Evolutionary conservation across 2,888 invertebrate genomes (phyloP).

Genomic region (Fragum fragum): DNA sequence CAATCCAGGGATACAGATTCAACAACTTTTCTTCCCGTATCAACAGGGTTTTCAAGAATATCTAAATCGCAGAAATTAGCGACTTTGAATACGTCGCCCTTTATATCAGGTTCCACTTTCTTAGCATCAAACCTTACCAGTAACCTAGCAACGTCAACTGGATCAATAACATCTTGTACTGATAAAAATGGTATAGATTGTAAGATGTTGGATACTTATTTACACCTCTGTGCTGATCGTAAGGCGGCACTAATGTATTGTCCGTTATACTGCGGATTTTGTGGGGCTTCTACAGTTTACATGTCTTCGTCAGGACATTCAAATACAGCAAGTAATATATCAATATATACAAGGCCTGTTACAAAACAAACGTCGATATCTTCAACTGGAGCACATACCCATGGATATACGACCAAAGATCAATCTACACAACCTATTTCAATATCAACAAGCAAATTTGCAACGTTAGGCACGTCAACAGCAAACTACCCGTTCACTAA

Average conservation of each 20-base stretch:
- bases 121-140: not conserved
- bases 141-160: not conserved
- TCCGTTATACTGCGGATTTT: slow-evolving; percentile 34
- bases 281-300: slow-evolving; percentile 18
- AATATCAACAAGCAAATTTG: no score
- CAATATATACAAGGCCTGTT: not conserved
- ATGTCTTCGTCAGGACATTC: slow-evolving; percentile 13
- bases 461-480: no score
- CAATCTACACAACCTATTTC: no score
- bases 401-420: no score
- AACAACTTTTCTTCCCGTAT: not conserved
- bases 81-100: not conserved
- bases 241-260: slow-evolving; percentile 26
- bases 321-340: not conserved
- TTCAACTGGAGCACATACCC: no score
- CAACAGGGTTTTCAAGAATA: not conserved
- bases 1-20: not conserved
- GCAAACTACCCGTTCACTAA: no score
- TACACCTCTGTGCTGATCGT: slow-evolving; percentile 22
- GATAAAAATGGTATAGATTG: slow-evolving; percentile 39
- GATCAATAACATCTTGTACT: slow-evolving; percentile 9
- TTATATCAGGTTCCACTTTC: not conserved
- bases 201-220: slow-evolving; percentile 20
- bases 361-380: not conserved
- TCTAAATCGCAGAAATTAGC: not conserved